phyloP scores from a whole-genome alignment of 2,113 vertebrate species.

The zebrafish (Danio rerio) region GRCz12tu NC_133199.1:28042501-28043000 shows the following conservation, averaged over 20 bases:
- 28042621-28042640: neutral
- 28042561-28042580: constrained; percentile 38
- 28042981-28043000: constrained; percentile 50
- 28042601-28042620: neutral
- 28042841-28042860: constrained; percentile 49
- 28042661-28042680: constrained; percentile 9
- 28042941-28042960: constrained; percentile 53
- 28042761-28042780: constrained; percentile 36
- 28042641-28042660: constrained; percentile 39
- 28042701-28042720: constrained; percentile 43
- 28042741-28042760: constrained; percentile 21
- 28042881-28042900: constrained; percentile 51
- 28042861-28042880: constrained; percentile 45
- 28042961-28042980: constrained; percentile 41
- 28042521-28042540: constrained; percentile 26
- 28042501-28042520: constrained; percentile 26
- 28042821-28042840: constrained; percentile 54
- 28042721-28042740: constrained; percentile 45
- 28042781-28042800: constrained; percentile 43
- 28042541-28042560: constrained; percentile 15
- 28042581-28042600: constrained; percentile 22
- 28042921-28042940: constrained; percentile 51
- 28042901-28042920: constrained; percentile 49
- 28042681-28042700: constrained; percentile 42
- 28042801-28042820: constrained; percentile 51